phyloP scores from a whole-genome alignment of 2,888 invertebrate genomes.

The Hesperia comma region DNA sequence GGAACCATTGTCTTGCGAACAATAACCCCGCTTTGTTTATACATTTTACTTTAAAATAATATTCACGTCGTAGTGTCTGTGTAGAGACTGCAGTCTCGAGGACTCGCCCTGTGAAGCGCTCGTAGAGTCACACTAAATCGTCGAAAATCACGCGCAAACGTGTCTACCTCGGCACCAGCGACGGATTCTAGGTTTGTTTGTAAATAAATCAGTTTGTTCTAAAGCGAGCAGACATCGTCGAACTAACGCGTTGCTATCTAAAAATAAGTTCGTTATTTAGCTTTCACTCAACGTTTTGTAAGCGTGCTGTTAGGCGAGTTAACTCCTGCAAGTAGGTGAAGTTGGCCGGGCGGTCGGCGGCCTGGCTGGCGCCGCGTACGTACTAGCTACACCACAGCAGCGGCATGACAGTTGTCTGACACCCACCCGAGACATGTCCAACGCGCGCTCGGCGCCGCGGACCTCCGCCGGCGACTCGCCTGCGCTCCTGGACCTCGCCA shows the following conservation, averaged over 20 bases:
- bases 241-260: constrained; percentile 40
- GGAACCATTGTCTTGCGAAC: constrained; percentile 64
- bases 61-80: constrained; percentile 24
- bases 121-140: constrained; percentile 9
- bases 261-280: constrained; percentile 44
- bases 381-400: not conserved
- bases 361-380: constrained; percentile 27
- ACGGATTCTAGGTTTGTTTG: constrained; percentile 34
- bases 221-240: constrained; percentile 37
- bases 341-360: constrained; percentile 19
- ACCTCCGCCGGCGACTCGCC: constrained; percentile 60
- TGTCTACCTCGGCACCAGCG: constrained; percentile 17
- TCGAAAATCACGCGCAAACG: constrained; percentile 28
- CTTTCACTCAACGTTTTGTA: constrained; percentile 42
- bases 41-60: constrained; percentile 43
- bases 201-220: constrained; percentile 35
- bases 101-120: constrained; percentile 18
- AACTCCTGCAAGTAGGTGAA: constrained; percentile 31
- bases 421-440: constrained; percentile 64
- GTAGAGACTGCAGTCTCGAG: constrained; percentile 12
- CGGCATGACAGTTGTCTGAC: not conserved
- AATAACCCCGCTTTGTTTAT: constrained; percentile 52
- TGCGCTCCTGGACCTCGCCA: constrained; percentile 62
- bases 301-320: constrained; percentile 28
- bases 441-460: constrained; percentile 60